Evolutionary conservation across 2,888 invertebrate species (phyloP).

Genomic region (Pollenia labialis): DNA sequence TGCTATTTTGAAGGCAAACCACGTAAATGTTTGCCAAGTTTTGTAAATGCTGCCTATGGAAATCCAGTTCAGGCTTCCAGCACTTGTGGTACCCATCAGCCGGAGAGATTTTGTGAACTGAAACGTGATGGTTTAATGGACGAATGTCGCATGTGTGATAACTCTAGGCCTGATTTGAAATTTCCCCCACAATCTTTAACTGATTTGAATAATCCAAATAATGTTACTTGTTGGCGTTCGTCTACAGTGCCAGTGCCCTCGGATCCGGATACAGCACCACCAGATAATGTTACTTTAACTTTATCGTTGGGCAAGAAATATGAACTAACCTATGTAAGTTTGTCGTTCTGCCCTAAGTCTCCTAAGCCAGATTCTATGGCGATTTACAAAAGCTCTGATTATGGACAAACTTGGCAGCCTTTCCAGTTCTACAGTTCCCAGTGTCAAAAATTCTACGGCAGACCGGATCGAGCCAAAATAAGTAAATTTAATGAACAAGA

Average conservation of each 20-base stretch:
- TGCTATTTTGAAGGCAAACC: constrained; percentile 94
- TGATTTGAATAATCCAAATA: constrained; percentile 98
- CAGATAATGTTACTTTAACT: constrained; percentile 97
- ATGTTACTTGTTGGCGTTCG: constrained; percentile 99
- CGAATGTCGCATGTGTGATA: constrained; percentile 93
- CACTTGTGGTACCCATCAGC: constrained; percentile 93
- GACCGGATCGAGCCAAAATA: constrained; percentile 94
- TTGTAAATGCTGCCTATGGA: constrained; percentile 99
- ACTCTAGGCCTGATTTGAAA: constrained; percentile 89
- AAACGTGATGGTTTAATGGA: constrained; percentile 81
- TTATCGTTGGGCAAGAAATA: constrained; percentile 98
- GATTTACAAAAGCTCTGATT: constrained; percentile 98
- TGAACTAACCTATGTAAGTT: constrained; percentile 98
- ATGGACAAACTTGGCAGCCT: constrained; percentile 98
- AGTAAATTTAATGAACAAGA: constrained; percentile 99
- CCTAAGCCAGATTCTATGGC: constrained; percentile 98
- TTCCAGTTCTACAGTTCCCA: constrained; percentile 99
- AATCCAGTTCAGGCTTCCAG: constrained; percentile 94
- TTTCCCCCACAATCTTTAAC: constrained; percentile 94
- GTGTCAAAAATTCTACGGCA: constrained; percentile 95
- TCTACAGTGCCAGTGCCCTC: constrained; percentile 90
- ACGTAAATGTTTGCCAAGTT: constrained; percentile 97
- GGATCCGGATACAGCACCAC: constrained; percentile 89
- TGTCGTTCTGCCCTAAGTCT: constrained; percentile 96
- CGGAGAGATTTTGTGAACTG: constrained; percentile 91